Evolutionary conservation across 2,797 vertebrate species (phyloP).

Genomic region (Scyliorhinus canicula): DNA sequence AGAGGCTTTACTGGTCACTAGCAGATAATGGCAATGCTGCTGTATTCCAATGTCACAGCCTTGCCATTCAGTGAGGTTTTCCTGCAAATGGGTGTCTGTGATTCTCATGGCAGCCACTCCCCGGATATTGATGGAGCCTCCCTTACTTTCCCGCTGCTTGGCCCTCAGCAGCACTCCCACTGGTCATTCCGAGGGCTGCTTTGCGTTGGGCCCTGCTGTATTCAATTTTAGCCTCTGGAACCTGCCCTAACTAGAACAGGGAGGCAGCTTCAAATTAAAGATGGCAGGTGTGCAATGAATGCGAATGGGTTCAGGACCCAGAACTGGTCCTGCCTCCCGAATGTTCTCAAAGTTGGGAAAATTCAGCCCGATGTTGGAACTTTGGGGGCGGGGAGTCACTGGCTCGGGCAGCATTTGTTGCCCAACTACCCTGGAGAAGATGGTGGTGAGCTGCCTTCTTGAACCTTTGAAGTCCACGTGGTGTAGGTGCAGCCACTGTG

Average conservation of each 20-base stretch:
- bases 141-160: not conserved
- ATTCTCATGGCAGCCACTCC: not conserved
- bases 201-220: not conserved
- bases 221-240: not conserved
- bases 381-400: no score
- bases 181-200: not conserved
- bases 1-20: not conserved
- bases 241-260: not conserved
- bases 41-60: not conserved
- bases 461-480: no score
- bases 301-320: no score
- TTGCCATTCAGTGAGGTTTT: not conserved
- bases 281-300: not conserved
- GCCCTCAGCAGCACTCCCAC: not conserved
- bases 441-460: no score
- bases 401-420: no score
- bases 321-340: no score
- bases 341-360: not conserved
- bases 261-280: not conserved
- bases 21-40: not conserved
- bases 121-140: not conserved
- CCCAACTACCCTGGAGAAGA: no score
- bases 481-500: no score
- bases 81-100: not conserved
- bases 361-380: not conserved